A percentile compares a stretch with the other conserved stretches of the same genome.
Conservation (phyloP, 2,797 vertebrate genomes). For the Rhodeus uyekii region DNA sequence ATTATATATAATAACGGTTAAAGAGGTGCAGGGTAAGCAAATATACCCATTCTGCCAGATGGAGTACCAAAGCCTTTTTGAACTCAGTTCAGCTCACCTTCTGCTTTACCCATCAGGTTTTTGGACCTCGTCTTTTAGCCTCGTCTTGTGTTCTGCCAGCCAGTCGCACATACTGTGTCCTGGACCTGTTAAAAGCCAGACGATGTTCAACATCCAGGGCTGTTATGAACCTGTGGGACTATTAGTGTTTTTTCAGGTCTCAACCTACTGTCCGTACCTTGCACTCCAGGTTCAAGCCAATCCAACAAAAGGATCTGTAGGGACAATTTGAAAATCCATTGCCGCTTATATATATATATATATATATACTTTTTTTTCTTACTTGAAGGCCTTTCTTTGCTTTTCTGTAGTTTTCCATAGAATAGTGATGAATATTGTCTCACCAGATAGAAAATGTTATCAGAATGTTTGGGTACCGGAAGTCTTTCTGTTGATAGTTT, state of each 20-base stretch:
- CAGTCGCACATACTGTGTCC: neutral
- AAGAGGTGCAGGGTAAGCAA: slow-evolving; percentile 1
- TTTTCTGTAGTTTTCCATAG: no score
- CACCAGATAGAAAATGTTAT: no score
- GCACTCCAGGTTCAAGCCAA: neutral
- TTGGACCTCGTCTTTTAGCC: neutral
- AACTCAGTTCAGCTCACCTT: neutral
- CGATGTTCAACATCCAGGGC: neutral
- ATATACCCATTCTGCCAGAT: neutral
- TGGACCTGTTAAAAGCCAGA: slow-evolving; percentile 12
- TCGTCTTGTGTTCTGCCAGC: slow-evolving; percentile 9
- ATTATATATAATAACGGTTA: neutral
- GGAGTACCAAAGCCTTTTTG: slow-evolving; percentile 19
- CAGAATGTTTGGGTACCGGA: no score
- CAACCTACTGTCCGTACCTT: neutral
- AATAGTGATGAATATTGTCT: no score
- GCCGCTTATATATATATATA: no score
- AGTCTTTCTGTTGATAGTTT: no score
- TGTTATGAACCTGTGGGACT: slow-evolving; percentile 11
- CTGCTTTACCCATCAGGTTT: slow-evolving; percentile 4
- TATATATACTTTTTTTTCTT: no score
- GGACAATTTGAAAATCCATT: no score
- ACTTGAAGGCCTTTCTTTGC: no score
- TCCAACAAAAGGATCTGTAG: no score
- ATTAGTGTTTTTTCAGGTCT: slow-evolving; percentile 1